These are phyloP conservation scores for Percopsis omiscomaycus DNA, from an alignment of 2,797 vertebrate species.

Conservation along the genomic window DNA sequence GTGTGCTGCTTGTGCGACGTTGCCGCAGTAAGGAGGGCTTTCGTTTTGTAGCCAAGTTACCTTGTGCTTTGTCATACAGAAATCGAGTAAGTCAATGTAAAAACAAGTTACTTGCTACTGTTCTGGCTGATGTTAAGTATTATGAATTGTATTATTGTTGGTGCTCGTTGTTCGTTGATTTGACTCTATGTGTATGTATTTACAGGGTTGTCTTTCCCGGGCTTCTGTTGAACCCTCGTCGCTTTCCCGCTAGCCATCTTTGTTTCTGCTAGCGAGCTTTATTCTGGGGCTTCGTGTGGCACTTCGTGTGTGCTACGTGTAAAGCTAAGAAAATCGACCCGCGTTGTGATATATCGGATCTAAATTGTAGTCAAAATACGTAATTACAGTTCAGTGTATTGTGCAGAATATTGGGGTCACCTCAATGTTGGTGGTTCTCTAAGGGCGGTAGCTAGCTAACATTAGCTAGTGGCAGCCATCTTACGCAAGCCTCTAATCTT, in stretches of 20 bases:
- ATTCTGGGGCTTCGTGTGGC: constrained; percentile 30
- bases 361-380: too few relatives aligned
- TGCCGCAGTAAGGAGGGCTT: constrained; percentile 49
- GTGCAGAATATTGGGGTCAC: not conserved
- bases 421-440: constrained; percentile 44
- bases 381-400: too few relatives aligned
- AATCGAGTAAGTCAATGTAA: fast-evolving
- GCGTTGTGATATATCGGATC: too few relatives aligned
- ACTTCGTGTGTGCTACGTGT: constrained; percentile 8
- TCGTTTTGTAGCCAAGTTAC: constrained; percentile 19
- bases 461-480: constrained; percentile 80
- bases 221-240: constrained; percentile 66
- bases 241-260: constrained; percentile 68
- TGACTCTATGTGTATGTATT: constrained; percentile 31
- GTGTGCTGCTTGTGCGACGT: constrained; percentile 43
- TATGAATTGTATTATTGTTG: not conserved
- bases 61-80: too few relatives aligned
- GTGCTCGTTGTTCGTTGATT: not conserved
- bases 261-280: constrained; percentile 63
- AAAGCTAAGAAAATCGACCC: too few relatives aligned
- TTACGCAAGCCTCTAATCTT: constrained; percentile 72
- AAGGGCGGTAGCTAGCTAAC: constrained; percentile 78
- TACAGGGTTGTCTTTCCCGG: constrained; percentile 68
- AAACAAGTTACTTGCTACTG: fast-evolving
- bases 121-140: fast-evolving